Conservation (phyloP, 2,888 invertebrate species). For the Oligia strigilis region DNA sequence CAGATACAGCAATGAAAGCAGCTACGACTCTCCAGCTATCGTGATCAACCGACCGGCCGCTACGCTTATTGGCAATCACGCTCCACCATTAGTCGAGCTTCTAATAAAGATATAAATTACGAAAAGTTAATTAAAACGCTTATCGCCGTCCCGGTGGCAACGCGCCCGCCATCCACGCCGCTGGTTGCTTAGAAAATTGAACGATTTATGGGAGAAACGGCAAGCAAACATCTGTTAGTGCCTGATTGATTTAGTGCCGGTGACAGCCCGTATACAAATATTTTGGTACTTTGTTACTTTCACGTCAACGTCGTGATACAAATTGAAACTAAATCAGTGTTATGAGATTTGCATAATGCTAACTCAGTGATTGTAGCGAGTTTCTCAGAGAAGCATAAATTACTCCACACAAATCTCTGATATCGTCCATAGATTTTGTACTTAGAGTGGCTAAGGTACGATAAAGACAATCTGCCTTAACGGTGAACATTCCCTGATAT, state of each 20-base stretch:
- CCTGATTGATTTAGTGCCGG: constrained; percentile 75
- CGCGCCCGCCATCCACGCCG: constrained; percentile 72
- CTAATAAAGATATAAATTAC: constrained; percentile 89
- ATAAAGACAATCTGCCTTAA: constrained; percentile 61
- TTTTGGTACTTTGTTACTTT: constrained; percentile 67
- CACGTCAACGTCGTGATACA: constrained; percentile 57
- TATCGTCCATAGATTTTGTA: constrained; percentile 50
- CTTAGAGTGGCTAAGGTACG: constrained; percentile 42
- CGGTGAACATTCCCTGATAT: constrained; percentile 60
- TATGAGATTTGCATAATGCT: constrained; percentile 54
- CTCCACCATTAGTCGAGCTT: constrained; percentile 80
- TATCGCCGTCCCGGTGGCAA: constrained; percentile 78
- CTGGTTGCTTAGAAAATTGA: constrained; percentile 82
- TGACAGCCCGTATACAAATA: constrained; percentile 65
- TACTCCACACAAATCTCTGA: constrained; percentile 50
- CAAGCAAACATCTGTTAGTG: constrained; percentile 71
- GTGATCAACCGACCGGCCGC: constrained; percentile 76
- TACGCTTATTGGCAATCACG: constrained; percentile 83
- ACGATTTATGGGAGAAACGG: constrained; percentile 84
- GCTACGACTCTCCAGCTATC: constrained; percentile 72
- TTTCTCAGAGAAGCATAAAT: constrained; percentile 54
- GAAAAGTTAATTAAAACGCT: constrained; percentile 89
- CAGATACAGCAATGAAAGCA: constrained; percentile 74
- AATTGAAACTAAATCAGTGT: constrained; percentile 52
- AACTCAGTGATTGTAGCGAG: constrained; percentile 55